Evolutionary conservation across 2,888 invertebrate genomes (phyloP), one percentile per base, ranked within the genome.

Genomic region (Oscheius myriophilus): DNA sequence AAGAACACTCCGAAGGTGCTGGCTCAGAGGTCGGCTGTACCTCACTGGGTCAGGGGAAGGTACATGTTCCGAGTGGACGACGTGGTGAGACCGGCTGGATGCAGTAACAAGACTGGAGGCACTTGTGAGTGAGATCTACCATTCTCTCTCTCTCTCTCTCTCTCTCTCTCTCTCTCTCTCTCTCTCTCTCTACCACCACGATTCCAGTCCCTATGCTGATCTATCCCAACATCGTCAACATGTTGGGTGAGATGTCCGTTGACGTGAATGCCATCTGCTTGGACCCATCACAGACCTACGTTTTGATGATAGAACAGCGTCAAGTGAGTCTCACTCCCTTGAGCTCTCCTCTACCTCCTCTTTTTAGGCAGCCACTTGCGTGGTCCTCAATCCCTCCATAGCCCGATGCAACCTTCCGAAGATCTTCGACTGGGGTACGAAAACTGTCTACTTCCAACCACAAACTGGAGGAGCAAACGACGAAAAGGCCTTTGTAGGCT

Each of bases 251-350:
- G 3, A 94, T 94, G 0, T 92, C 95, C 64, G 94, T 98, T 46
- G 96, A 96, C 21, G 93, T 98, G 72, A 96, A 96, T 0, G 97
- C 96, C 0, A 95, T 96, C 12, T 98, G 97, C 87, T 94, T 96
- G 87, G 90, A 91, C 76, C 90, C 77, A 7, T 54, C 83, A 16
- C 80, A 84, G 68, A 84, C 82, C 11, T 86, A 86, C 71, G 79
- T 82, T 67, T 73, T 86, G 25, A 84, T 84, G 83, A 84, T 86
- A 21, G 84, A 85, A 72, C 81, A 85, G 70, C 70, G 85, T 66
- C 69, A 76, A 67, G 79, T 72, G 18, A 45, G 25, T 16, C n/a
- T n/a, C n/a, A n/a, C n/a, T n/a, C n/a, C 16, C 12, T 43, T 43
- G 45, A 43, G n/a, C n/a, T n/a, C n/a, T n/a, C n/a, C n/a, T n/a